Base-by-base conservation (phyloP, 2,888 invertebrate genomes). In the Glaucopsyche alexis region DNA sequence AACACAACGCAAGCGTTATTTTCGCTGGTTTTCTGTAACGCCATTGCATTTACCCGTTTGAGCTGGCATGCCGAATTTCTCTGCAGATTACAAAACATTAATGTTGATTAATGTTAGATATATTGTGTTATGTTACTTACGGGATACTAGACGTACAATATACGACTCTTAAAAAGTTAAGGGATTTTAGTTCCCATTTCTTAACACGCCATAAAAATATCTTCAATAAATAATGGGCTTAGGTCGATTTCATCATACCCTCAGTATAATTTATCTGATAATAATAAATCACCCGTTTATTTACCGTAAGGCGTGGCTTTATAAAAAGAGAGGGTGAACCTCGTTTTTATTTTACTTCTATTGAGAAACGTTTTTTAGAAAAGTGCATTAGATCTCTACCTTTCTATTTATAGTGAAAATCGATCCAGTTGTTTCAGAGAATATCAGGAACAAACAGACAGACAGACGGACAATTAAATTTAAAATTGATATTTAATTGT, bases 211-310 rank as follows among this genome's bases (percentile, higher is more conserved):
- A 29, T 60, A 60, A 60, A 60, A 60, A 38, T 60, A 60, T 60
- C 66, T 66, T 42, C 66, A n/a, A 66, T 66, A 66, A 66, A 66
- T 66, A 42, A 42, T 42, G 66, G 66, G 42, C 66, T 66, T 66
- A 66, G 66, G 42, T 42, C 66, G 66, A 42, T 42, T 42, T 66
- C 66, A 42, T 42, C 40, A 65, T 40, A 40, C 29, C 66, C 66
- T n/a, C 66, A n/a, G 11, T 66, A 42, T 66, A 66, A 60, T 60
- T 42, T 66, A 66, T 66, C 66, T 66, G 40, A 66, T 66, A 66
- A 42, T 42, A 66, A 66, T 66, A 66, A 66, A 66, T 66, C 66
- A 40, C 40, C 29, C 29, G 60, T 60, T 60, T 38, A 60, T 60
- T 60, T 60, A 60, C 29, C 29, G 60, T 60, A 16, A 60, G 60